These are phyloP conservation scores for Albula glossodonta DNA, from an alignment of 2,113 vertebrate genomes.

Conservation along the genomic window DNA sequence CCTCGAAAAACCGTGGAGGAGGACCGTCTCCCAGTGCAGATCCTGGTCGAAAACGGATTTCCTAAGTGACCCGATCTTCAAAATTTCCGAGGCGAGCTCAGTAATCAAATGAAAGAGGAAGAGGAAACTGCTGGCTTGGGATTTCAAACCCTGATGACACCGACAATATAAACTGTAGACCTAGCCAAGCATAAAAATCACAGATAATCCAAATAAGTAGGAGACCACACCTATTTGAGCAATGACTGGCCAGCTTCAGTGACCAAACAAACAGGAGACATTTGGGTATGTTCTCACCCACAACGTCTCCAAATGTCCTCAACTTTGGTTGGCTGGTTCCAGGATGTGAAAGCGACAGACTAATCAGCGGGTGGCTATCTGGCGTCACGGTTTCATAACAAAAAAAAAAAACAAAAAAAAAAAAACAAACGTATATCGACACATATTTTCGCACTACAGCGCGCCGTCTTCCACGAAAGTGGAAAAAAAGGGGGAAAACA, in stretches of 20 bases:
- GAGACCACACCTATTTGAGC: not conserved
- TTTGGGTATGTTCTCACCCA: not conserved
- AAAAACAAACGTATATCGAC: not conserved
- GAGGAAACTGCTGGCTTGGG: not conserved
- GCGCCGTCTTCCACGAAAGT: not conserved
- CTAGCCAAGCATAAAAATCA: not conserved
- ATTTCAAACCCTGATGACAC: not conserved
- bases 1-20: not conserved
- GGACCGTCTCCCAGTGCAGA: not conserved
- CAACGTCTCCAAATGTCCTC: too few relatives aligned
- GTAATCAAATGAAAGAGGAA: not conserved
- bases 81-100: not conserved
- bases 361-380: not conserved
- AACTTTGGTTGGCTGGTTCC: too few relatives aligned
- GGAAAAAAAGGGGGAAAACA: not conserved
- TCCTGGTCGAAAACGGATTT: not conserved
- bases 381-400: not conserved
- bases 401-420: not conserved
- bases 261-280: not conserved
- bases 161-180: not conserved
- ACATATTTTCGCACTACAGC: not conserved
- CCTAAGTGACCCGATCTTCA: not conserved
- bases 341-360: not conserved
- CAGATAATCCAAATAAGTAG: not conserved
- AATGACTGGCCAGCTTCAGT: not conserved